Evolutionary conservation across 1,140 invertebrate genomes (phyloP), one percentile per base, ranked within the genome.

Genomic region (Probaryconus sp.): DNA sequence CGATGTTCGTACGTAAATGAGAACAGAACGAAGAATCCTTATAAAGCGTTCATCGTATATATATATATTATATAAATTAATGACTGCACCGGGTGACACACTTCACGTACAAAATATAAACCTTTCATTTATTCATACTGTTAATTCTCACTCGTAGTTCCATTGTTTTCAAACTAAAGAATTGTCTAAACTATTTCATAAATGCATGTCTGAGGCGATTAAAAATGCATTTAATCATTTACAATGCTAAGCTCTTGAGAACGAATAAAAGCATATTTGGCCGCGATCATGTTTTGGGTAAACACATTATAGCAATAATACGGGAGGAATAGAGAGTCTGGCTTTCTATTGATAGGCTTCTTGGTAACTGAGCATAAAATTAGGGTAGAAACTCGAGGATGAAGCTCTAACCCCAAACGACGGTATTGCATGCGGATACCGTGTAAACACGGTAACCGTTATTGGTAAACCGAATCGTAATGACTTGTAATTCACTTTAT

Each of bases 401-500:
- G 5, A 16, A 14, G 16, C 11, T 40, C 16, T 3, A 14, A 13
- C 48, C 28, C 30, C 30, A 56, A 78, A 68, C 50, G 40, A 40
- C 67, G 3, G n/a, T 42, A 69, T 28, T 18, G 63, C 61, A 71
- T 77, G 47, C 60, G n/a, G n/a, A n/a, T n/a, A 70, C 53, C 51
- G 58, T 76, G 70, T 81, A 81, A 80, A 80, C 72, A 81, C 60
- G 17, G 69, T 68, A 42, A 60, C 60, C 55, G 71, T 75, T 82
- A 80, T 82, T 60, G 77, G 64, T 70, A 78, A 76, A 79, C 68
- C 72, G 37, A 78, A 74, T 35, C 33, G 65, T 78, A 80, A 81
- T 80, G 68, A 70, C 56, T 51, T 28, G 63, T 76, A 78, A 81
- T 82, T 78, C 63, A 28, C 37, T 24, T 60, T 79, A 74, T 83